Conservation (phyloP, 2,888 invertebrate genomes). For the Agapetus fuscipes region DNA sequence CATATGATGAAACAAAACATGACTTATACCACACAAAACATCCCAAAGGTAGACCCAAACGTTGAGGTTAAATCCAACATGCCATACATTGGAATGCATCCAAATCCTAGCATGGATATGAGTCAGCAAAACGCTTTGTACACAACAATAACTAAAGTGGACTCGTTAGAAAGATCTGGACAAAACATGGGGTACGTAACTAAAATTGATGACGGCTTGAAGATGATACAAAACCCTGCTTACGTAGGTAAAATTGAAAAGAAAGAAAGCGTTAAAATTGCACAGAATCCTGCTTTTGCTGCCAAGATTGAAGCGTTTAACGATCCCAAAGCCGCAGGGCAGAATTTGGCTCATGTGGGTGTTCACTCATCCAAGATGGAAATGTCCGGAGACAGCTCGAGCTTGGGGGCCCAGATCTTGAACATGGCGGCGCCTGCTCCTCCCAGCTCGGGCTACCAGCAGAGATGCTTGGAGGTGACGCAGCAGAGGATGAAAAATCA, state of each 20-base stretch:
- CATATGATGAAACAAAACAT: no score
- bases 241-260: no score
- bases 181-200: not conserved
- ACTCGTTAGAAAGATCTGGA: no score
- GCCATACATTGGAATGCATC: not conserved
- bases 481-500: constrained; percentile 12
- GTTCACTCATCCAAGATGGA: constrained; percentile 6
- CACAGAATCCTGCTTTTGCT: no score
- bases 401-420: constrained; percentile 20
- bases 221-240: no score
- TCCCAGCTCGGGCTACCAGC: constrained; percentile 25
- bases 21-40: no score
- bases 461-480: constrained; percentile 23
- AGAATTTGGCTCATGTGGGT: no score
- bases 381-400: constrained; percentile 6
- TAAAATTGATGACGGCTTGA: no score
- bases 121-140: not conserved
- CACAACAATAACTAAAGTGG: no score
- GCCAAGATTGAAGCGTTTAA: no score
- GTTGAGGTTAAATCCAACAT: not conserved
- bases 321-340: no score
- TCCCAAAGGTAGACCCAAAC: no score
- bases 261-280: not conserved
- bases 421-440: constrained; percentile 21
- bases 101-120: not conserved